Evolutionary conservation across 2,797 vertebrate genomes (phyloP).

Genomic region (Zonotrichia albicollis): DNA sequence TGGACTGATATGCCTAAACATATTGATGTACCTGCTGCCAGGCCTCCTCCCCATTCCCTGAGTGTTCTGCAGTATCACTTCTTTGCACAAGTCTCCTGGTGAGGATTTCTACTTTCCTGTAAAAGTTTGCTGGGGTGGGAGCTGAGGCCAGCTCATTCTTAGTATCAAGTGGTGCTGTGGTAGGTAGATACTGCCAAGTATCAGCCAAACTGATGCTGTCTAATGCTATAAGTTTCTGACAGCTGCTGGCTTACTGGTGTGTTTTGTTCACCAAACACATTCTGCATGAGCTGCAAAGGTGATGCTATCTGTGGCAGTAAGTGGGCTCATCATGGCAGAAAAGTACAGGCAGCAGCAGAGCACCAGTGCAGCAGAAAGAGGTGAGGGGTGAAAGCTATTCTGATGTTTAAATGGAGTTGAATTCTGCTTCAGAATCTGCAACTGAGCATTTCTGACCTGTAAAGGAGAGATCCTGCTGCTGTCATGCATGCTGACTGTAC

Average conservation of each 20-base stretch:
- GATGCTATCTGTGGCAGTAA: not conserved
- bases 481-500: rapidly evolving
- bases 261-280: not conserved
- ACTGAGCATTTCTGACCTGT: not conserved
- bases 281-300: not conserved
- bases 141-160: not conserved
- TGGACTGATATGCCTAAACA: not conserved
- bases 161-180: not conserved
- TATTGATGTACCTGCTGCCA: not conserved
- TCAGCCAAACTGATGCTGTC: not conserved
- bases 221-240: not conserved
- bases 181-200: not conserved
- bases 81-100: not conserved
- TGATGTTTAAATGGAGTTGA: not conserved
- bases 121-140: not conserved
- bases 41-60: rapidly evolving
- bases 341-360: not conserved
- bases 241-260: not conserved
- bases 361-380: not conserved
- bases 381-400: not conserved
- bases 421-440: not conserved
- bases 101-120: not conserved
- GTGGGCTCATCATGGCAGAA: not conserved
- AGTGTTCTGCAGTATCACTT: not conserved
- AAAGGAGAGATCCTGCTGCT: not conserved